These are phyloP conservation scores for Eristalis intricaria DNA, from an alignment of 2,888 invertebrate genomes.

Conservation along the genomic window DNA sequence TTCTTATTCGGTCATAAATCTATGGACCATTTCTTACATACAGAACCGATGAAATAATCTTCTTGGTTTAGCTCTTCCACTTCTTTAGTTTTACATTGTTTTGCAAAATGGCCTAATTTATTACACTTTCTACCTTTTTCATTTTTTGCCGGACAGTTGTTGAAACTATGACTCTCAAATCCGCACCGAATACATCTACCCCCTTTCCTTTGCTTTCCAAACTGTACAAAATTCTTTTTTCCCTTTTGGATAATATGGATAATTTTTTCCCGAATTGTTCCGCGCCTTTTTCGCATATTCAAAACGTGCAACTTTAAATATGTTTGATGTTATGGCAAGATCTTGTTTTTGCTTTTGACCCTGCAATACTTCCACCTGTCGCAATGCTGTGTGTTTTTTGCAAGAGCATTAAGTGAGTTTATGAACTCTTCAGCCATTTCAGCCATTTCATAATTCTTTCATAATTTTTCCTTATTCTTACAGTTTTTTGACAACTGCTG, in stretches of 20 bases:
- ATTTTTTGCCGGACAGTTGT: constrained; percentile 11
- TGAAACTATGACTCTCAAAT: constrained; percentile 4
- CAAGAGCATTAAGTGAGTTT: not conserved
- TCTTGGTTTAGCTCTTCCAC: not conserved
- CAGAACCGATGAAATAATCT: constrained; percentile 29
- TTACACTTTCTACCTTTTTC: not conserved
- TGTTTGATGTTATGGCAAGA: constrained; percentile 13
- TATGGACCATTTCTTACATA: constrained; percentile 11
- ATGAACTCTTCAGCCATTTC: constrained; percentile 15
- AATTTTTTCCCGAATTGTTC: not conserved
- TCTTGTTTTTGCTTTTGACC: constrained; percentile 4
- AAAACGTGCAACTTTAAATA: not conserved
- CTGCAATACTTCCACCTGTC: constrained; percentile 14
- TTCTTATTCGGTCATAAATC: no score
- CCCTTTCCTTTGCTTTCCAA: no score
- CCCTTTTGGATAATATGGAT: no score
- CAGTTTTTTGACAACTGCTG: not conserved
- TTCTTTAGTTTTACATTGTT: constrained; percentile 5
- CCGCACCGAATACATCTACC: constrained; percentile 7
- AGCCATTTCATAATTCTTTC: no score
- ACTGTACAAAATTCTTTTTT: no score
- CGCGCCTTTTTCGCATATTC: not conserved
- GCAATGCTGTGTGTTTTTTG: constrained; percentile 5
- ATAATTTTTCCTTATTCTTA: not conserved
- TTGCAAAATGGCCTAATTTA: constrained; percentile 8